phyloP scores from a whole-genome alignment of 1,140 invertebrate species.

The Zaprionus nigranus region DNA sequence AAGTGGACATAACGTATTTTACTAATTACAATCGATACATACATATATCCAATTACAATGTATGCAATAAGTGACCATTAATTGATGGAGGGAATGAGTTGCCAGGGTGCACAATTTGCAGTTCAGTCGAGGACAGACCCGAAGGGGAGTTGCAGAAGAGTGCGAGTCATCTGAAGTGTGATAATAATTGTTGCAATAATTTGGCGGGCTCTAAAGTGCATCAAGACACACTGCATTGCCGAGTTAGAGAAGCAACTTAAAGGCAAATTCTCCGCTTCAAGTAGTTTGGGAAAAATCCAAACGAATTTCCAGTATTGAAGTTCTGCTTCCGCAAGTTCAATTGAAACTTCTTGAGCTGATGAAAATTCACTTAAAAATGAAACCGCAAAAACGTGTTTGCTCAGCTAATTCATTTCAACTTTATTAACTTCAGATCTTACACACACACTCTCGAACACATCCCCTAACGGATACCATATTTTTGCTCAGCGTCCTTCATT shows the following conservation, averaged over 20 bases:
- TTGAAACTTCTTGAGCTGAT: background rate
- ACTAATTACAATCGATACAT: background rate
- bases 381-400: slow-evolving; percentile 2
- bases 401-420: background rate
- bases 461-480: background rate
- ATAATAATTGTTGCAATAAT: no score
- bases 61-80: no score
- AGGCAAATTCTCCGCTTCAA: background rate
- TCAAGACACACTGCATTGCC: no score
- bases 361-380: background rate
- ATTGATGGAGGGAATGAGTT: no score
- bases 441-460: background rate
- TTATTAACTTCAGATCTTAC: background rate
- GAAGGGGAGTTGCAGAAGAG: no score
- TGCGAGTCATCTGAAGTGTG: no score
- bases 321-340: background rate
- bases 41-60: no score
- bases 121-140: no score
- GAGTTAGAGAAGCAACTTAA: background rate
- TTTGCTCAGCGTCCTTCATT: slow-evolving; percentile 39
- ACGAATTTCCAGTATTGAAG: background rate
- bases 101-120: no score
- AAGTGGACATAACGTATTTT: background rate
- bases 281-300: background rate
- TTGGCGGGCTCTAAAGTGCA: no score